Base-by-base conservation (phyloP, 2,888 invertebrate genomes). In the Mythimna albipuncta region DNA sequence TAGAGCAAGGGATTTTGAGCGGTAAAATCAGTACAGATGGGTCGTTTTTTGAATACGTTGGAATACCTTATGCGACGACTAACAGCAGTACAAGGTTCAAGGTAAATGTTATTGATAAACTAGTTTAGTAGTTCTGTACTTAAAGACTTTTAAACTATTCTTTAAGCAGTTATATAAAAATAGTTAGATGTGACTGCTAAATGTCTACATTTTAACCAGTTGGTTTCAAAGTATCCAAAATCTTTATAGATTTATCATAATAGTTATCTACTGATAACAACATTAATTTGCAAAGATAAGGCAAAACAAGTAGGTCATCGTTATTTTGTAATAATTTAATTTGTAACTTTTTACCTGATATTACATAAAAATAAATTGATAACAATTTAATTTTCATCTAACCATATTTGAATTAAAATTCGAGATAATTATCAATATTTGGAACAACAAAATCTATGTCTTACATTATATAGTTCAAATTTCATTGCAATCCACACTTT, bases 21-120 rank as follows among this genome's bases (percentile, higher is more conserved):
- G 96, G 95, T 87, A 93, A 93, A 89, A 85, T 93, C 1, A 95
- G 93, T 67, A 81, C 69, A 0, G 94, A 95, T 92, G 95, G 95
- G 62, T 85, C 93, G 66, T 90, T 91, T 89, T 94, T 92, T 50
- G 94, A 95, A 90, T 95, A 95, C 88, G 75, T 93, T 13, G 95
- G 96, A 10, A 95, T 96, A 78, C 96, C 95, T 5, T 96, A 96
- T 67, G 95, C 93, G 16, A 92, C 92, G 3, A 89, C 91, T 32
- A 93, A 93, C 69, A 91, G 88, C 61, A 91, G 85, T 54, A 91
- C 89, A 50, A 89, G 95, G 83, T 95, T 95, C 88, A 91, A 95
- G 93, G 96, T 95, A 72, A 84, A 88, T 85, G 70, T 82, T 73
- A 10, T 63, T 35, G 47, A 71, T 61, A 71, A 6, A 21, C 47